phyloP scores from a whole-genome alignment of 1,140 invertebrate genomes.

The Trachymyrmex septentrionalis region DNA sequence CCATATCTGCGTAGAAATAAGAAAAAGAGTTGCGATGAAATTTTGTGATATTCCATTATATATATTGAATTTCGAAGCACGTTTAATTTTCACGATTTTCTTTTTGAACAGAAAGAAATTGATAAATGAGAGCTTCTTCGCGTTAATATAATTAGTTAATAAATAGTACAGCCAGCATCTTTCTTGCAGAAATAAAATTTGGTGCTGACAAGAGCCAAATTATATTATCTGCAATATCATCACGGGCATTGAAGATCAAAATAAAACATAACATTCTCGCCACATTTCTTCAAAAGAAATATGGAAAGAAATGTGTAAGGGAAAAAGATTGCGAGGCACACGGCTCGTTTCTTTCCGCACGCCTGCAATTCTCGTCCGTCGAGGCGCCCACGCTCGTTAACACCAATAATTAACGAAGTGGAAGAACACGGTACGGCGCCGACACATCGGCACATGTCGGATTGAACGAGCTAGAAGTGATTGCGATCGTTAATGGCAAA shows the following conservation, averaged over 20 bases:
- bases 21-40: neutral
- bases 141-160: neutral
- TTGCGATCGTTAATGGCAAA: constrained; percentile 2
- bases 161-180: neutral
- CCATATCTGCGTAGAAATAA: neutral
- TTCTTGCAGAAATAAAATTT: neutral
- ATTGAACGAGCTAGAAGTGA: neutral
- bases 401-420: constrained; percentile 14
- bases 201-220: too few relatives aligned
- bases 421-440: constrained; percentile 12
- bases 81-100: neutral
- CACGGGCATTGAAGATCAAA: neutral
- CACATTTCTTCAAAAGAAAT: neutral
- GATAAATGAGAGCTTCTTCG: neutral
- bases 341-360: neutral
- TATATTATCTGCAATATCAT: neutral
- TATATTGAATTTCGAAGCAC: neutral
- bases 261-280: neutral
- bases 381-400: constrained; percentile 17
- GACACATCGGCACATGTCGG: neutral
- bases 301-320: neutral
- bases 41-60: neutral
- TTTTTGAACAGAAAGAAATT: neutral
- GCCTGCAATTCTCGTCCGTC: neutral
- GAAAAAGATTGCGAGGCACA: neutral